Evolutionary conservation across 2,888 invertebrate genomes (phyloP), one percentile per base, ranked within the genome.

Genomic region (Apotomis capreana): DNA sequence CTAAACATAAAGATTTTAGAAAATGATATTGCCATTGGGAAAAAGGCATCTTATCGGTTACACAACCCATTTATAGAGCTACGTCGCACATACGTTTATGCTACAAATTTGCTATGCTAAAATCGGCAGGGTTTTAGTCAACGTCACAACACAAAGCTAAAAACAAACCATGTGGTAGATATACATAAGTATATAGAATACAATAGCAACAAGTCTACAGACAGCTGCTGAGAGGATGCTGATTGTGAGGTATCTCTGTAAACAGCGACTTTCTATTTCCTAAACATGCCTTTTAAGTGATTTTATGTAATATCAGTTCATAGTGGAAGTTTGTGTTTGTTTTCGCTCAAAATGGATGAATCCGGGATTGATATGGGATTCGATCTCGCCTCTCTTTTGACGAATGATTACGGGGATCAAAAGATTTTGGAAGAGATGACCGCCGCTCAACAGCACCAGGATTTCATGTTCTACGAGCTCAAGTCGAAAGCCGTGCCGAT

Each of bases 351-450:
- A 84, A 95, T 95, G 95, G 94, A 95, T 87, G 95, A 95, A 86
- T 95, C 95, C 80, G 95, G 95, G 77, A 94, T 95, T 79, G 95
- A 95, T 82, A 94, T 95, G 94, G 95, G 94, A 75, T 95, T 94
- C 82, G 95, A 95, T 90, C 92, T 95, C 81, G 94, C 94, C 74
- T 94, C 94, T 76, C 90, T 94, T 78, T 89, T 94, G 76, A 89
- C 92, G 76, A 94, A 94, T 81, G 94, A 94, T 85, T 92, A 90
- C 79, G 93, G 89, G 81, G 94, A 94, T 80, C 91, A 91, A 81
- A 93, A 88, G 86, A 91, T 91, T 76, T 89, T 94, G 79, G 93
- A 94, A 77, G 94, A 94, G 83, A 93, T 94, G 87, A 91, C 94
- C 59, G 86, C 94, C 37, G 90, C 94, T n/a, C 91, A 94, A 80